Conservation (phyloP, 1,140 invertebrate species). For the Sipha flava region DNA sequence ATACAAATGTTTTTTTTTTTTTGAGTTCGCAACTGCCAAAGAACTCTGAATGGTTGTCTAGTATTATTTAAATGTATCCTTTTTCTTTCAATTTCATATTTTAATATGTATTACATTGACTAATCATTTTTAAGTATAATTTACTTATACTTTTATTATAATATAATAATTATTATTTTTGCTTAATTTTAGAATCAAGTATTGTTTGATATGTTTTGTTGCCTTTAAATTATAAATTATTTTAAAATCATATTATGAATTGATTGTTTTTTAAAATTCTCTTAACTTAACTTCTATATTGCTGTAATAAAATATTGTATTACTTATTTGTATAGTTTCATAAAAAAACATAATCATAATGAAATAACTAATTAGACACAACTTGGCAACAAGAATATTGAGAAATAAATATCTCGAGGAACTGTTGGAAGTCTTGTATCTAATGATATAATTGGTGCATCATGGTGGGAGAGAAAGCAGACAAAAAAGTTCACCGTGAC, state of each 20-base stretch:
- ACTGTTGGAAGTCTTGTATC: not conserved
- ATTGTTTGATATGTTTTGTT: constrained; percentile 28
- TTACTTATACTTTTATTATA: not conserved
- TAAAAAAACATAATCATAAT: not conserved
- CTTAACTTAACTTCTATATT: not conserved
- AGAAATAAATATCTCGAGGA: not conserved
- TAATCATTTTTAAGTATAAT: constrained; percentile 4
- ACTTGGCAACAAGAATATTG: not conserved
- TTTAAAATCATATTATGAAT: constrained; percentile 9
- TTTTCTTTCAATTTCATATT: not conserved
- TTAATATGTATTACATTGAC: constrained; percentile 8
- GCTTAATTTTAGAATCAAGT: constrained; percentile 22
- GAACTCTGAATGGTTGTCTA: constrained; percentile 15
- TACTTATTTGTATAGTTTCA: not conserved
- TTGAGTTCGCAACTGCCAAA: constrained; percentile 8
- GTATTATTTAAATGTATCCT: not conserved
- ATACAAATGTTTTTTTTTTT: not conserved
- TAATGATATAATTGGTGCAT: not conserved
- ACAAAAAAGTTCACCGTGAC: not conserved
- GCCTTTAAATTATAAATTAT: constrained; percentile 26
- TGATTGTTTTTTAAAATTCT: not conserved
- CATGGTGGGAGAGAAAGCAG: not conserved
- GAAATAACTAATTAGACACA: not conserved
- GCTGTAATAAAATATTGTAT: not conserved
- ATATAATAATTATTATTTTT: not conserved